phyloP scores from a whole-genome alignment of 2,113 vertebrate species.

The Megaptera novaeangliae region DNA sequence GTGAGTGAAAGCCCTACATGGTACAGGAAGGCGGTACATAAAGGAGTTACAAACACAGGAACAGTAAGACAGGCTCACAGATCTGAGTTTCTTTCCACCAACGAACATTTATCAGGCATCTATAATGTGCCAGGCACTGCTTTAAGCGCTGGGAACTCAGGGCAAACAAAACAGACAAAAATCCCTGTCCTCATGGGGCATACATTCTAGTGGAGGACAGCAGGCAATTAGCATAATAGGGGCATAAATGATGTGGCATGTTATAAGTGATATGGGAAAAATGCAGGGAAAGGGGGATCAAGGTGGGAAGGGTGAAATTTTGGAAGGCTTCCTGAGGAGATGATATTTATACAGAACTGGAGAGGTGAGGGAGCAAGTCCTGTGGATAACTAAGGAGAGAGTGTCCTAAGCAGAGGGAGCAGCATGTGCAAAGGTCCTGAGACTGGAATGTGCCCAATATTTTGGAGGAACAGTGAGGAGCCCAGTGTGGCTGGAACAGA shows the following conservation, averaged over 20 bases:
- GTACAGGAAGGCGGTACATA: neutral
- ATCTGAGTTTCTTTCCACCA: no score
- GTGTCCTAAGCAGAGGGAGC: neutral
- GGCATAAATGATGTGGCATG: neutral
- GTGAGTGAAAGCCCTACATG: neutral
- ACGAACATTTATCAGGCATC: no score
- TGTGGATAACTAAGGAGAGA: neutral
- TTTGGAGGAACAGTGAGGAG: neutral
- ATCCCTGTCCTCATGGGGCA: no score
- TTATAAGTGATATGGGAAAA: neutral
- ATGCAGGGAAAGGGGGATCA: neutral
- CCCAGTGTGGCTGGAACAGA: neutral
- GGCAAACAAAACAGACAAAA: neutral
- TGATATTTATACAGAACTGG: neutral
- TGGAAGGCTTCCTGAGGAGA: neutral
- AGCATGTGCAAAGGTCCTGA: neutral
- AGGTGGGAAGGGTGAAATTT: neutral
- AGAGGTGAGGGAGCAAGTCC: neutral
- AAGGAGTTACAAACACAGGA: neutral
- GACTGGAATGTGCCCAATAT: neutral
- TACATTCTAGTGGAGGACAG: no score
- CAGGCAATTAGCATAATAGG: neutral
- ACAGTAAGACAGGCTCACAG: no score
- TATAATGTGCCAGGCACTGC: no score
- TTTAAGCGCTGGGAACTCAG: no score